Base-by-base conservation (phyloP, 2,797 vertebrate genomes). In the Sorex maritimensis region DNA sequence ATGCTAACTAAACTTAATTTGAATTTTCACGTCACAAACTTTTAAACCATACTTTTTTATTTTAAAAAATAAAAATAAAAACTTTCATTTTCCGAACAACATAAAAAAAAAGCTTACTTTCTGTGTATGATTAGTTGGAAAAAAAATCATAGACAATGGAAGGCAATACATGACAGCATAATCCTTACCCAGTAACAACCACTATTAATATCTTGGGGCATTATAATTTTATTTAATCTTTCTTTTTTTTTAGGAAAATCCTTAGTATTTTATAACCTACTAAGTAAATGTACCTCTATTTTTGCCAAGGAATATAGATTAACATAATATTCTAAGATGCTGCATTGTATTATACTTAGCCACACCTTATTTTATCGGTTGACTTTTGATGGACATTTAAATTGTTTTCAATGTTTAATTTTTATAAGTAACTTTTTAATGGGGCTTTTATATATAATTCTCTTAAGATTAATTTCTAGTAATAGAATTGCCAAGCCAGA, bases 291-390 rank as follows among this genome's bases (percentile, higher is more conserved):
- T 7, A 2, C 30, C 11, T 86, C 38, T 84, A 7, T 41, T 41
- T 41, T 75, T 55, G 17, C 86, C 14, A 49, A 21, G 58, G 67
- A 49, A 55, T 52, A 26, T 26, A 81, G 34, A 86, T 68, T 74
- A 73, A 81, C 38, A 72, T 44, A 79, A 41, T 34, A 2, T 75
- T 61, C 67, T n/a, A 23, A 38, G 72, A 24, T 84, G 55, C 46
- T 90, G 7, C n/a, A 52, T 69, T 49, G 26, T 84, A 79, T 44
- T 82, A 79, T 63, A 71, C 73, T 83, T 80, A 52, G 81, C 17
- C 23, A 26, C 5, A 67, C 23, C 75, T 85, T 21, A 71, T 81
- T n/a, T 87, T 81, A 28, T 44, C 17, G 34, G 9, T 73, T 15
- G 4, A 2, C 11, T 46, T 73, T 34, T 28, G 8, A 86, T 79